Evolutionary conservation across 1,140 invertebrate genomes (phyloP).

Genomic region (Eriocheir sinensis): DNA sequence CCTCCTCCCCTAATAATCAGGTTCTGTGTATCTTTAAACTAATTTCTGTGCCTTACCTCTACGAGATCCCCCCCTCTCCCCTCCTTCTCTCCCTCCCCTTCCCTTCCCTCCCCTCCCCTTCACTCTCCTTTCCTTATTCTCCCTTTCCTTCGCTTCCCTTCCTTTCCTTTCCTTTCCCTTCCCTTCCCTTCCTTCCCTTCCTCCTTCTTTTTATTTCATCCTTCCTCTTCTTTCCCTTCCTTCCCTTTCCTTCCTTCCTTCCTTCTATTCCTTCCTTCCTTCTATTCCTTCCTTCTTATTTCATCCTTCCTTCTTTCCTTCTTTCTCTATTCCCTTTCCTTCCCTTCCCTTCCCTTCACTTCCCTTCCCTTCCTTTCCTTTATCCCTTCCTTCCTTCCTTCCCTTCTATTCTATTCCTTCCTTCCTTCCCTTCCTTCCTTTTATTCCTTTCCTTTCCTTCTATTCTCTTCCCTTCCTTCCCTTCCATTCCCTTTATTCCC

Average conservation of each 20-base stretch:
- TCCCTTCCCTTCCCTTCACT: background rate
- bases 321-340: background rate
- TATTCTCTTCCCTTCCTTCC: background rate
- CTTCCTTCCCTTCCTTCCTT: too few relatives aligned
- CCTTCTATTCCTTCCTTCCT: background rate
- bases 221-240: too few relatives aligned
- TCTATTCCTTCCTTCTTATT: background rate
- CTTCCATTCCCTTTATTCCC: background rate
- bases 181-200: conserved; percentile 10
- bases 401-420: background rate
- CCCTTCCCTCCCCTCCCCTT: background rate
- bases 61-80: too few relatives aligned
- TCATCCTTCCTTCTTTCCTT: background rate
- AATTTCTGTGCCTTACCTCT: background rate
- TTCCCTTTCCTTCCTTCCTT: too few relatives aligned
- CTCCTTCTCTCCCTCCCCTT: background rate
- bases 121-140: background rate
- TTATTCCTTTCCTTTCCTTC: too few relatives aligned
- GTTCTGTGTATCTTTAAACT: too few relatives aligned
- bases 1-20: background rate
- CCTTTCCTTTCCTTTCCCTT: background rate
- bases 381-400: background rate
- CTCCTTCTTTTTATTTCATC: too few relatives aligned
- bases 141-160: background rate
- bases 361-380: background rate